Evolutionary conservation across 2,888 invertebrate species (phyloP).

Genomic region (Agriopis aurantiaria): DNA sequence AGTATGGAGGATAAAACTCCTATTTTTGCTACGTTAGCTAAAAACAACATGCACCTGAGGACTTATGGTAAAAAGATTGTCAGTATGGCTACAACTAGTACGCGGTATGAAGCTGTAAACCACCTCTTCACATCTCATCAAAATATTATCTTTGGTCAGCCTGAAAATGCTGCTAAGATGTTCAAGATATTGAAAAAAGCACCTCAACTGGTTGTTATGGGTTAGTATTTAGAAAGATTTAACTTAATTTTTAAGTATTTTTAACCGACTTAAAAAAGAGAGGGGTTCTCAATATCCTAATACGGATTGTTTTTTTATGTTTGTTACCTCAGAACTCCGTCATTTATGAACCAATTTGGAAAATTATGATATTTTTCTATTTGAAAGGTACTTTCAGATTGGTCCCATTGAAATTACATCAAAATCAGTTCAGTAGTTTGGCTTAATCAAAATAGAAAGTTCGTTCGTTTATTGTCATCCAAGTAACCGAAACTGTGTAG

Average conservation of each 20-base stretch:
- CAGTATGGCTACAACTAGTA: constrained; percentile 88
- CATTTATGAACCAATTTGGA: too few species aligned
- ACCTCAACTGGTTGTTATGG: constrained; percentile 90
- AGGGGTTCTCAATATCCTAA: too few species aligned
- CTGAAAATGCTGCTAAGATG: constrained; percentile 87
- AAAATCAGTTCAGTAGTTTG: too few species aligned
- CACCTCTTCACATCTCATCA: constrained; percentile 88
- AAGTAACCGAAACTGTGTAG: too few species aligned
- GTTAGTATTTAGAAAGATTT: constrained; percentile 69
- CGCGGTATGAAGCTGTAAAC: constrained; percentile 89
- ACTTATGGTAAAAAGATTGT: constrained; percentile 89
- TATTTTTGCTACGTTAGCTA: constrained; percentile 87
- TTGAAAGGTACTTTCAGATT: too few species aligned
- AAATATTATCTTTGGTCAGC: constrained; percentile 90
- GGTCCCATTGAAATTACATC: too few species aligned
- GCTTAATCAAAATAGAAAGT: too few species aligned
- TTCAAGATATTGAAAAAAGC: constrained; percentile 89
- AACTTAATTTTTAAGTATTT: not conserved
- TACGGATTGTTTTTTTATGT: too few species aligned
- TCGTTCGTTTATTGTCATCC: too few species aligned
- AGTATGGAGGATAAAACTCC: constrained; percentile 88
- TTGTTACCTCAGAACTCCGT: too few species aligned
- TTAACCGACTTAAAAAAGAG: too few species aligned
- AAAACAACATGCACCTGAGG: constrained; percentile 90
- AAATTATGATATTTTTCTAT: too few species aligned